Evolutionary conservation across 2,888 invertebrate species (phyloP), one percentile per base, ranked within the genome.

Genomic region (Drosophila eohydei): DNA sequence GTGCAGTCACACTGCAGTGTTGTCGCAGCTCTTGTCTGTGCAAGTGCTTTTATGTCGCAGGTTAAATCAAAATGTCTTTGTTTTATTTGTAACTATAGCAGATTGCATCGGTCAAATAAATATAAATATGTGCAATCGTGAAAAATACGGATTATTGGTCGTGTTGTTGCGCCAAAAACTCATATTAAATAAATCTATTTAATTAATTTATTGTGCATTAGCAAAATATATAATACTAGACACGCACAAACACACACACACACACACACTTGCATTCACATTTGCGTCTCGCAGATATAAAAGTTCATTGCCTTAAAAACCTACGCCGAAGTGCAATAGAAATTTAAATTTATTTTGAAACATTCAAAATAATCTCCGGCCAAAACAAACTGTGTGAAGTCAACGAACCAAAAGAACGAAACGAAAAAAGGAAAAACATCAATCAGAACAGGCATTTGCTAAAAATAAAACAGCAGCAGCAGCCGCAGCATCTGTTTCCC

Each of bases 141-240:
- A 48, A 52, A 36, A 50, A n/a, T 61, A 8, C 41, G 50, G 21
- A 54, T 38, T 43, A 60, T 41, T 50, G 9, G 38, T 50, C 59
- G 52, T 56, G 41, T 16, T 46, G 56, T 66, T 71, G 32, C 60
- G 68, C 9, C 63, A 12, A 21, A n/a, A 41, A 60, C 54, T 34
- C 41, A 41, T 51, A 55, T 62, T 48, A 43, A 36, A 16, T 43
- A 32, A 50, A 38, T 8, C 56, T 57, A 50, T 48, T 61, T 2
- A 52, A 58, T 26, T 46, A 60, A 65, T 74, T 60, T 32, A 57
- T 64, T 71, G 81, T 81, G 68, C 82, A 81, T 62, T 40, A 67
- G 63, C 60, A 56, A 63, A 83, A 83, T 51, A 64, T 81, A 73
- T 84, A 88, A 88, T 84, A 87, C 82, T 85, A 78, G 78, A 67